Conservation (phyloP, 23 tunicate species). For the Styela clava region DNA sequence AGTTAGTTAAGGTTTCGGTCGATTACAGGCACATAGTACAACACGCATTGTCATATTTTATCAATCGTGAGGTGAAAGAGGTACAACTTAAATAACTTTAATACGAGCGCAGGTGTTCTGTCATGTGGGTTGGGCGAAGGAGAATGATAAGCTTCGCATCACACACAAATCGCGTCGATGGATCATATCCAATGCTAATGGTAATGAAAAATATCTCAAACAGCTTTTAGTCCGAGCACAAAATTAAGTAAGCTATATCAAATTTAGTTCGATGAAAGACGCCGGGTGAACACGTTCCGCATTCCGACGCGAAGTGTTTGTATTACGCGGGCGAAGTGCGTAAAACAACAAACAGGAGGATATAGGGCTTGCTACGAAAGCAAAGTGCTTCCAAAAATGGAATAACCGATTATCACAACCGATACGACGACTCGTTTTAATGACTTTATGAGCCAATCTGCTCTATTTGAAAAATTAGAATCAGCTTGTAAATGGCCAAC, state of each 20-base stretch:
- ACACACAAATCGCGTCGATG: not conserved
- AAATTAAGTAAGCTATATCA: not conserved
- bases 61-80: too few species aligned
- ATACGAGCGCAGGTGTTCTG: not conserved
- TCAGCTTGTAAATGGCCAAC: too few species aligned
- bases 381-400: too few species aligned
- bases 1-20: too few species aligned
- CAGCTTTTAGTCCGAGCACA: not conserved
- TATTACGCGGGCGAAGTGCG: not conserved
- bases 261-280: not conserved
- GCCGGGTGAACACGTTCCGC: not conserved
- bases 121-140: not conserved
- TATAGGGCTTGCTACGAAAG: not conserved
- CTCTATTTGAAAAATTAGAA: too few species aligned
- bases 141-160: not conserved
- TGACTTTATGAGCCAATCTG: too few species aligned
- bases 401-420: too few species aligned
- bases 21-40: too few species aligned
- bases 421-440: too few species aligned
- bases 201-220: not conserved
- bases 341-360: not conserved
- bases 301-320: not conserved
- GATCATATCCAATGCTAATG: not conserved
- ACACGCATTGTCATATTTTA: too few species aligned
- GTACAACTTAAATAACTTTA: too few species aligned